Conservation (phyloP, 2,113 vertebrate genomes). For the Bambusicola thoracicus region DNA sequence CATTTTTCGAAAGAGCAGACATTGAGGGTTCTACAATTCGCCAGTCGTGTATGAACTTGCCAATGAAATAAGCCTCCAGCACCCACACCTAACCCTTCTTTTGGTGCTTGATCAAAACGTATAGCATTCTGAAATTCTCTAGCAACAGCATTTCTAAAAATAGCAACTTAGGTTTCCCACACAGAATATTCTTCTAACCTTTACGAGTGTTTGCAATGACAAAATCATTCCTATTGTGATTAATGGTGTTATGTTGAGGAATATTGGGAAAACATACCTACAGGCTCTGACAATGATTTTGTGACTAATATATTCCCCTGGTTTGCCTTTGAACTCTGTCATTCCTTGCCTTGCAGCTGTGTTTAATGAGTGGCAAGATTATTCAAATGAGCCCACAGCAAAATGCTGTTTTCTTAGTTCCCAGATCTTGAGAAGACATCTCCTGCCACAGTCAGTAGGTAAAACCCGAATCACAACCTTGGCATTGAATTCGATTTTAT, state of each 20-base stretch:
- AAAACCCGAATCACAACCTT: slow-evolving; percentile 34
- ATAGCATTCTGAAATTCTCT: neutral
- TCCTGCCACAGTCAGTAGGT: slow-evolving; percentile 45
- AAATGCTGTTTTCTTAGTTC: slow-evolving; percentile 67
- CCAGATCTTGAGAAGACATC: slow-evolving; percentile 58
- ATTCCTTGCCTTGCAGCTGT: slow-evolving; percentile 80
- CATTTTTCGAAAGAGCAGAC: neutral
- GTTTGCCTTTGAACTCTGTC: slow-evolving; percentile 79
- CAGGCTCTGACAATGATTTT: slow-evolving; percentile 76
- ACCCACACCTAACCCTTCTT: neutral
- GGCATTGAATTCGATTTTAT: slow-evolving; percentile 10
- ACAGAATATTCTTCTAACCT: slow-evolving; percentile 63
- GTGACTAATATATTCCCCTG: slow-evolving; percentile 80
- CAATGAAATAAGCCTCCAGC: neutral
- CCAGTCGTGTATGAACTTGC: neutral
- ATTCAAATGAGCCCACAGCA: slow-evolving; percentile 78
- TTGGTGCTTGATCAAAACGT: neutral
- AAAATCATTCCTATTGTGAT: slow-evolving; percentile 72
- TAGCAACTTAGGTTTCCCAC: slow-evolving; percentile 1
- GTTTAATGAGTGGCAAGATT: slow-evolving; percentile 84
- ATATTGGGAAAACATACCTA: slow-evolving; percentile 72
- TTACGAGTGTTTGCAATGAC: slow-evolving; percentile 55
- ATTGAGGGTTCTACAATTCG: neutral
- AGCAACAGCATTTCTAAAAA: slow-evolving; percentile 48
- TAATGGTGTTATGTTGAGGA: slow-evolving; percentile 62